A percentile compares a stretch with the other conserved stretches of the same genome.
These are phyloP conservation scores for roundworm (Caenorhabditis elegans) DNA, from an alignment of 1,140 invertebrate genomes.

Conservation along the genomic window WBcel235 BX284603.4:7331501-7332000, in stretches of 20 bases:
- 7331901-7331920: conserved; percentile 82
- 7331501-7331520: conserved; percentile 59
- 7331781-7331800: conserved; percentile 93
- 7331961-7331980: conserved; percentile 87
- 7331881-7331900: conserved; percentile 92
- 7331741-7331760: conserved; percentile 88
- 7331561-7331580: conserved; percentile 54
- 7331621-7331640: conserved; percentile 34
- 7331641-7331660: not conserved
- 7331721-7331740: conserved; percentile 85
- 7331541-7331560: conserved; percentile 50
- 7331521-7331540: conserved; percentile 52
- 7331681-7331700: conserved; percentile 75
- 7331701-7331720: conserved; percentile 90
- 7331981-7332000: conserved; percentile 85
- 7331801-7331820: conserved; percentile 89
- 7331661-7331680: not conserved
- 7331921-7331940: conserved; percentile 88
- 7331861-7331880: conserved; percentile 74
- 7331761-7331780: conserved; percentile 90
- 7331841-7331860: conserved; percentile 71
- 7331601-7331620: conserved; percentile 35
- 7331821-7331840: conserved; percentile 89
- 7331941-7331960: conserved; percentile 92
- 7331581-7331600: conserved; percentile 4